Base-by-base conservation (phyloP, 1,140 invertebrate species). In the Aphaenogaster ashmeadi region DNA sequence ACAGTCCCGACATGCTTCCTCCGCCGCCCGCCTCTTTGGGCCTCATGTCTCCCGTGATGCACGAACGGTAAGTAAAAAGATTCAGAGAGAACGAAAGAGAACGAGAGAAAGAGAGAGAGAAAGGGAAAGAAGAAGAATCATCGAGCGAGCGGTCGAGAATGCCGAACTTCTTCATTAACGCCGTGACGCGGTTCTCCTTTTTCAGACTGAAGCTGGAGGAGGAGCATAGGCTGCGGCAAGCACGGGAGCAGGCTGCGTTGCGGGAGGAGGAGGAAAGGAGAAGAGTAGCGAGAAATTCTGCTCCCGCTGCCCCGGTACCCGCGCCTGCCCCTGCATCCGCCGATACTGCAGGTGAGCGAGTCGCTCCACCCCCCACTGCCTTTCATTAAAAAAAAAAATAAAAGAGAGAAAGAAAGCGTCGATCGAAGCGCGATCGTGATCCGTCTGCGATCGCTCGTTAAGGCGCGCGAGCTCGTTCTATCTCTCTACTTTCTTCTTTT, bases 181-280 rank as follows among this genome's bases (percentile, higher is more conserved):
- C 41, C 36, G 11, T 44, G 54, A 0, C 9, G 15, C 33, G 67
- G 9, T 89, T 87, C 74, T 79, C 81, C 93, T 93, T 56, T 81
- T 93, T 60, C 89, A 96, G 96, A 91, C 87, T 97, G 83, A 97
- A 97, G 94, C 92, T 97, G 88, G 97, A 97, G 94, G 97, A 97
- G 92, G 97, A 97, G 90, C 97, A 97, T 89, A 94, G 97, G 79
- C 95, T 96, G 89, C 94, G 96, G 41, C 93, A 96, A 90, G 95
- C 94, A 44, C 94, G 96, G 88, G 96, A 97, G 87, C 96, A 96
- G 92, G 94, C 91, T 75, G 94, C 92, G 33, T 71, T 95, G 72
- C 89, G 94, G 21, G 96, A 96, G 88, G 95, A 95, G 91, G 96
- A 96, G 86, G 96, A 96, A 89, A 95, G 96, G 93, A 90, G 96